phyloP scores from a whole-genome alignment of 2,113 vertebrate species.

The Colossoma macropomum region DNA sequence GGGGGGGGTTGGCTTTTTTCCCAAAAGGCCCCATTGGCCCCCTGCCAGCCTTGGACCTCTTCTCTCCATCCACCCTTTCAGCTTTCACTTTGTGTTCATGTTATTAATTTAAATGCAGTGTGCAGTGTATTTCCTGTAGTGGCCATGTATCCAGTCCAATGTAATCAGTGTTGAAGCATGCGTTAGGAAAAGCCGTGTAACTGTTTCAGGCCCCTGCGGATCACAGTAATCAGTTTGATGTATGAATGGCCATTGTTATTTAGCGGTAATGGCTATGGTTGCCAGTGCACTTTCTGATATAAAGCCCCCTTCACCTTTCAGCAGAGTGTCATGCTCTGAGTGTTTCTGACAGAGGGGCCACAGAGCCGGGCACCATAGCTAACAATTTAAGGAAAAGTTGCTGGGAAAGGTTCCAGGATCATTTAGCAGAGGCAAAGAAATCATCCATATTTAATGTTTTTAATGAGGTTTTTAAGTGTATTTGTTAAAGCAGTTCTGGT shows the following conservation, averaged over 20 bases:
- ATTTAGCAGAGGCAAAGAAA: constrained; percentile 23
- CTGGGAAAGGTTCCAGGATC: background rate
- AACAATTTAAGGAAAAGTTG: constrained; percentile 18
- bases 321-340: constrained; percentile 37
- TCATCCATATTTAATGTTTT: constrained; percentile 20
- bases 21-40: constrained; percentile 22
- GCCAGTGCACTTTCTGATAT: constrained; percentile 41
- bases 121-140: constrained; percentile 60
- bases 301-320: background rate
- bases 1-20: constrained; percentile 3
- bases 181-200: constrained; percentile 38
- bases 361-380: background rate
- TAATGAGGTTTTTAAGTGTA: constrained; percentile 2
- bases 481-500: background rate
- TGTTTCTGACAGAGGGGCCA: constrained; percentile 20
- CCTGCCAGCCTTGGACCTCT: constrained; percentile 19
- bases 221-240: constrained; percentile 54
- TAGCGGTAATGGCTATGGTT: constrained; percentile 48
- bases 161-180: constrained; percentile 59
- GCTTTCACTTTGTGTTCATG: constrained; percentile 55
- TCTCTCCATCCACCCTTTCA: constrained; percentile 31
- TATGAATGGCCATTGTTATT: constrained; percentile 60
- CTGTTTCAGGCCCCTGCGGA: constrained; percentile 42
- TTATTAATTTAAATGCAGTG: constrained; percentile 65
- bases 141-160: constrained; percentile 58